Evolutionary conservation across 2,113 vertebrate genomes (phyloP).

Genomic region (Cheilinus undulatus): DNA sequence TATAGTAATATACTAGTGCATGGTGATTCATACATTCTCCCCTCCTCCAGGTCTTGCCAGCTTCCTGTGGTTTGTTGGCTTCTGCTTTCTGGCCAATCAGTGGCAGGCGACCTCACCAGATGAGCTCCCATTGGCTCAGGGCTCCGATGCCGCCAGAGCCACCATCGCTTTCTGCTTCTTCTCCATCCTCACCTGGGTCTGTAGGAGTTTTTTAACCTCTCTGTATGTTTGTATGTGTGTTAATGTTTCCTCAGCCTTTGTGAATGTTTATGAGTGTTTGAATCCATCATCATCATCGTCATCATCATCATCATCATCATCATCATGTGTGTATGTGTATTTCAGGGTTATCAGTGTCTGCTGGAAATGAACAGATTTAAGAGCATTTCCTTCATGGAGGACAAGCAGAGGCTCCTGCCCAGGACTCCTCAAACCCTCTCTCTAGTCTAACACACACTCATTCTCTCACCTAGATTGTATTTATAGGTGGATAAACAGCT

Average conservation of each 20-base stretch:
- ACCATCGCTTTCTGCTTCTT: constrained; percentile 89
- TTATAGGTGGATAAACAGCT: too few relatives aligned
- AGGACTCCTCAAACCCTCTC: constrained; percentile 42
- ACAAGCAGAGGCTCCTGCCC: constrained; percentile 70
- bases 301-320: too few relatives aligned
- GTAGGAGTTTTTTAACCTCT: constrained; percentile 35
- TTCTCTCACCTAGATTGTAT: not conserved
- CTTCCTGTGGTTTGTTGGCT: constrained; percentile 85
- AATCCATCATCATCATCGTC: constrained; percentile 15
- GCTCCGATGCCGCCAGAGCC: constrained; percentile 91
- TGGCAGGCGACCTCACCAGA: constrained; percentile 81
- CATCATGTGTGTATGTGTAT: constrained; percentile 40
- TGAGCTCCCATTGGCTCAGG: constrained; percentile 83
- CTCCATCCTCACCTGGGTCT: constrained; percentile 93
- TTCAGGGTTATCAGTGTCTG: constrained; percentile 76
- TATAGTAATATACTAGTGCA: not conserved
- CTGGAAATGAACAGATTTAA: constrained; percentile 67
- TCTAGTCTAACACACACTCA: constrained; percentile 58
- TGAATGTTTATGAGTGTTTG: constrained; percentile 2
- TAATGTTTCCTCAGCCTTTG: not conserved
- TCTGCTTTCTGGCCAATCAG: constrained; percentile 86
- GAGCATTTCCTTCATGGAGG: constrained; percentile 70
- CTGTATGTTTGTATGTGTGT: constrained; percentile 5
- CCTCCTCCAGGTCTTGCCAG: constrained; percentile 68
- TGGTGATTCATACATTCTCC: not conserved